phyloP scores from a whole-genome alignment of 2,797 vertebrate genomes.

The Helarctos malayanus region DNA sequence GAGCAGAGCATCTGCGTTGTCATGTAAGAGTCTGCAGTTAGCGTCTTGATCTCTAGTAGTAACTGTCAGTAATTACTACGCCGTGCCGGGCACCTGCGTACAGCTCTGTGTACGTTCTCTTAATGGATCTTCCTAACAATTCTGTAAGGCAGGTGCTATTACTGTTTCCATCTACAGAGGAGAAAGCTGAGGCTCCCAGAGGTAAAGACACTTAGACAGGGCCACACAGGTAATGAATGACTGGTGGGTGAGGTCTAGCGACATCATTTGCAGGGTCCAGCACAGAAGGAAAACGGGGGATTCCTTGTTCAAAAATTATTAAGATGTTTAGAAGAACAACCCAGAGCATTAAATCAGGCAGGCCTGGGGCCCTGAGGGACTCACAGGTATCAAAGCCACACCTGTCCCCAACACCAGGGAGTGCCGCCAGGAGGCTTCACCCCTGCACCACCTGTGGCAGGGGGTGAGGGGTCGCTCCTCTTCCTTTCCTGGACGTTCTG shows the following conservation, averaged over 20 bases:
- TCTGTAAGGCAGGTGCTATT: background rate
- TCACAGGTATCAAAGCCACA: background rate
- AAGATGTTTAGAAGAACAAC: background rate
- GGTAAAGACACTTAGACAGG: background rate
- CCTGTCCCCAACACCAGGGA: background rate
- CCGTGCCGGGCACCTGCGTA: background rate
- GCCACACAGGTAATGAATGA: background rate
- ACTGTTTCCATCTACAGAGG: background rate
- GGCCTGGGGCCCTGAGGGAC: background rate
- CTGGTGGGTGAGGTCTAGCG: background rate
- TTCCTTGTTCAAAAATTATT: background rate
- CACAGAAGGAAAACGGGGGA: background rate
- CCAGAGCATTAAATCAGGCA: background rate
- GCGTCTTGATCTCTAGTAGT: background rate
- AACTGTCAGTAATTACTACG: background rate
- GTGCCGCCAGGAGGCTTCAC: rapidly evolving
- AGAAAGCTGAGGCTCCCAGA: background rate
- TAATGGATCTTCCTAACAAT: background rate
- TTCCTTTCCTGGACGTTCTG: background rate
- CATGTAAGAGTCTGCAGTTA: rapidly evolving
- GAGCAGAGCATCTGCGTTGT: background rate
- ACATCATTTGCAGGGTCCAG: background rate
- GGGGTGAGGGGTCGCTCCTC: rapidly evolving
- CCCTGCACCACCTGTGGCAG: background rate
- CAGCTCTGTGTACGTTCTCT: background rate